A percentile compares a stretch with the other conserved stretches of the same genome.
Evolutionary conservation across 2,888 invertebrate species (phyloP).

Genomic region (Bimastos eiseni): DNA sequence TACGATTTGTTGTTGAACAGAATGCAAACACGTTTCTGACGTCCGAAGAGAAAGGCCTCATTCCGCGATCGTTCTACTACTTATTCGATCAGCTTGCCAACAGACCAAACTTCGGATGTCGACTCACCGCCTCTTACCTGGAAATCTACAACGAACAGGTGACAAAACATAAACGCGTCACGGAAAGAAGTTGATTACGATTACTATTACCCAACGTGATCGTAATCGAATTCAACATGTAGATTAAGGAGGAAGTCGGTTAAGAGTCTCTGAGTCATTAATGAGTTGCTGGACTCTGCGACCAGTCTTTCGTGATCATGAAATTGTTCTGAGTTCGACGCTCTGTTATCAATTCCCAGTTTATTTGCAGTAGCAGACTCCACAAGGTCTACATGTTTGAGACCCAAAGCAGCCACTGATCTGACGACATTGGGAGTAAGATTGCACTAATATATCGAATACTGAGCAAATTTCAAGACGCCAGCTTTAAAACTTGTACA

Average conservation of each 20-base stretch:
- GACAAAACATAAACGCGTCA: slow-evolving; percentile 37
- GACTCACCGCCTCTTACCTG: slow-evolving; percentile 72
- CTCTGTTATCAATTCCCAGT: not conserved
- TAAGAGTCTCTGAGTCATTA: not conserved
- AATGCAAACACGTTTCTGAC: slow-evolving; percentile 31
- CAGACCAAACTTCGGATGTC: slow-evolving; percentile 40
- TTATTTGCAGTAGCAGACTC: not conserved
- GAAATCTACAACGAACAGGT: slow-evolving; percentile 98
- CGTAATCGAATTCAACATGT: not conserved
- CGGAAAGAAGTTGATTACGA: no score
- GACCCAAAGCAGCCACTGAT: no score
- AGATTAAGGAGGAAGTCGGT: no score
- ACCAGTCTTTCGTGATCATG: not conserved
- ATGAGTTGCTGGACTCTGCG: not conserved
- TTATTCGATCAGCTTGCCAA: slow-evolving; percentile 81
- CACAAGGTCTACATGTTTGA: no score
- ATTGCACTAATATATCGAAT: not conserved
- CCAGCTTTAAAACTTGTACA: no score
- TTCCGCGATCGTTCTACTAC: slow-evolving; percentile 87
- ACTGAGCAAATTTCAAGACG: no score
- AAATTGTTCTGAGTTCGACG: not conserved
- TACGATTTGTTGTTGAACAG: not conserved
- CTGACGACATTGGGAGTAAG: no score
- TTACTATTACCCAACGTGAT: no score
- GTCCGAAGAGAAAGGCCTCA: slow-evolving; percentile 69